Evolutionary conservation across 2,113 vertebrate genomes (phyloP).

Genomic region (Xyrauchen texanus): DNA sequence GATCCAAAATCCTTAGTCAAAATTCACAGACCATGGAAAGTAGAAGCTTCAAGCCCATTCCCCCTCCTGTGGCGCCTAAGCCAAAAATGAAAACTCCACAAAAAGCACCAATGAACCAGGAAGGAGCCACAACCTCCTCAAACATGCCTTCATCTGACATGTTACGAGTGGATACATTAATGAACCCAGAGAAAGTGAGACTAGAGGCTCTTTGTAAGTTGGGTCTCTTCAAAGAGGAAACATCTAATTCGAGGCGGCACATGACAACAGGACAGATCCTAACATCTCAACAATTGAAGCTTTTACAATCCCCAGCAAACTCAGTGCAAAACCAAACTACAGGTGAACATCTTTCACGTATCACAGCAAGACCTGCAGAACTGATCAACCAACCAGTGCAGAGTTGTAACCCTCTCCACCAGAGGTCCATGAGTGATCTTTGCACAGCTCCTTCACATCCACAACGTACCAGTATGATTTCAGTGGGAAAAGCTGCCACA

Average conservation of each 20-base stretch:
- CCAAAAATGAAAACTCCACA: constrained; percentile 63
- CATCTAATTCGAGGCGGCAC: constrained; percentile 38
- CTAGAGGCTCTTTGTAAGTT: constrained; percentile 86
- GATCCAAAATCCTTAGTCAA: constrained; percentile 35
- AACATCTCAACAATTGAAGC: no score
- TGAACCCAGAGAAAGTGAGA: constrained; percentile 70
- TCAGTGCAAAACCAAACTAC: neutral
- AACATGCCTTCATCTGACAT: constrained; percentile 10
- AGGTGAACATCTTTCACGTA: constrained; percentile 30
- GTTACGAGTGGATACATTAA: constrained; percentile 47
- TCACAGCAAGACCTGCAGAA: constrained; percentile 17
- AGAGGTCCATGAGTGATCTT: constrained; percentile 48
- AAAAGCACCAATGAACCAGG: constrained; percentile 73
- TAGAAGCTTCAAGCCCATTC: constrained; percentile 59
- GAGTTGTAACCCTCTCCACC: constrained; percentile 51
- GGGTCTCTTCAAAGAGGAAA: constrained; percentile 77
- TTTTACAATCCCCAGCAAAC: constrained; percentile 31
- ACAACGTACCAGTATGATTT: constrained; percentile 48
- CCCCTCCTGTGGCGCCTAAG: constrained; percentile 81
- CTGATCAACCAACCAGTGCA: constrained; percentile 43
- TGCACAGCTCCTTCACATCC: neutral
- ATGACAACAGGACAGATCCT: neutral
- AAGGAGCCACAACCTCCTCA: constrained; percentile 19
- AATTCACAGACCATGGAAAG: constrained; percentile 60
- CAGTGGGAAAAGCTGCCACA: constrained; percentile 72